Conservation (phyloP, 2,888 invertebrate genomes). For the Boloria euphrosyne region DNA sequence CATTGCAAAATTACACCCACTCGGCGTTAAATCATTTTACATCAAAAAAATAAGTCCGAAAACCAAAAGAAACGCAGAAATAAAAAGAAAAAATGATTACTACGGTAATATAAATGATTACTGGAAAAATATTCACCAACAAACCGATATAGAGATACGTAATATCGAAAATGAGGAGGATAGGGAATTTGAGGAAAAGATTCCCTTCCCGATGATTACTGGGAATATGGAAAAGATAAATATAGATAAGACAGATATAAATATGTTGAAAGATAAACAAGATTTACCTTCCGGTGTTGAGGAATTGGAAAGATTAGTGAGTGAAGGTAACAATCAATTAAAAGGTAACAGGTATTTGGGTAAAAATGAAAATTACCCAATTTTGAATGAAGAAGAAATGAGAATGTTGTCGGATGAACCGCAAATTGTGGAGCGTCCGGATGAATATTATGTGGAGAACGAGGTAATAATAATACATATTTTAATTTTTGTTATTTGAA, state of each 20-base stretch:
- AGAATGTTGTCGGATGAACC: conserved; percentile 68
- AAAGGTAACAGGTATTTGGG: conserved; percentile 34
- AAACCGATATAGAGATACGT: conserved; percentile 45
- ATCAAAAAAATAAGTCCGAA: conserved; percentile 52
- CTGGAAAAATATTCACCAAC: conserved; percentile 46
- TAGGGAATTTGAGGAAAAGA: conserved; percentile 13
- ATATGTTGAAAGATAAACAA: conserved; percentile 35
- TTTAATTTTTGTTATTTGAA: neutral
- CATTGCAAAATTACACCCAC: conserved; percentile 83
- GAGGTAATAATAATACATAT: conserved; percentile 54
- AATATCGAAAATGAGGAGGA: conserved; percentile 41
- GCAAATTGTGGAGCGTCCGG: conserved; percentile 50
- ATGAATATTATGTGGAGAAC: conserved; percentile 64
- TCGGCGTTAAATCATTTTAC: conserved; percentile 86
- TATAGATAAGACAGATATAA: conserved; percentile 34
- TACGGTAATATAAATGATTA: conserved; percentile 49
- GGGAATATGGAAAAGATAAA: neutral
- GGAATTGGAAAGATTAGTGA: conserved; percentile 34
- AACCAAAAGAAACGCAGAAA: conserved; percentile 45
- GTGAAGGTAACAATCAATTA: neutral
- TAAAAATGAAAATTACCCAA: conserved; percentile 45
- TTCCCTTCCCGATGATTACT: conserved; percentile 18
- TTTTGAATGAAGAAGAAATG: conserved; percentile 58
- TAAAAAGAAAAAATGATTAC: conserved; percentile 37
- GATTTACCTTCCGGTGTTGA: conserved; percentile 23